phyloP scores from a whole-genome alignment of 1,140 invertebrate genomes.

The Drosophila sp. region DNA sequence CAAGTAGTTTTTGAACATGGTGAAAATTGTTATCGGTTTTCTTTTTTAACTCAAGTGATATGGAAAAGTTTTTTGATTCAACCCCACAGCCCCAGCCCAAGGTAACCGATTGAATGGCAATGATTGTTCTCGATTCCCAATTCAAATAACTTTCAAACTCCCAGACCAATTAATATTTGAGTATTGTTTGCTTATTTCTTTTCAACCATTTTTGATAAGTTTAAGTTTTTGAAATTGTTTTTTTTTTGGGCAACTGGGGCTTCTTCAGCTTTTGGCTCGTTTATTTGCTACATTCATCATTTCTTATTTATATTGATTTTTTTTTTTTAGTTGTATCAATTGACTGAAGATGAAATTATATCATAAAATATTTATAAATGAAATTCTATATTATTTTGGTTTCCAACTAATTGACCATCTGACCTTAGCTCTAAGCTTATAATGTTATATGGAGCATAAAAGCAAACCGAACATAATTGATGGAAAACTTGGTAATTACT shows the following conservation, averaged over 20 bases:
- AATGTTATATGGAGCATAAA: constrained; percentile 11
- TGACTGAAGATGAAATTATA: not conserved
- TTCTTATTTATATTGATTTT: constrained; percentile 8
- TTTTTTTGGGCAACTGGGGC: not conserved
- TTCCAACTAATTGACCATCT: not conserved
- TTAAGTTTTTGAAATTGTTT: constrained; percentile 3
- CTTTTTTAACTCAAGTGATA: constrained; percentile 55
- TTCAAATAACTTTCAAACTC: constrained; percentile 28
- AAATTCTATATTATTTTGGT: not conserved
- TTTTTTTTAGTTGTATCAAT: not conserved
- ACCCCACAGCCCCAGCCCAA: constrained; percentile 13
- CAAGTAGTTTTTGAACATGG: constrained; percentile 56
- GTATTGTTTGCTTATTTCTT: constrained; percentile 20
- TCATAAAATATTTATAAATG: constrained; percentile 1
- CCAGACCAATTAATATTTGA: constrained; percentile 52
- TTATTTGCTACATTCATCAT: constrained; percentile 2
- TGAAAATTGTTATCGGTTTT: constrained; percentile 59
- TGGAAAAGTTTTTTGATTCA: constrained; percentile 43
- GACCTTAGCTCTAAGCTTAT: not conserved
- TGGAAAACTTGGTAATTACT: constrained; percentile 60
- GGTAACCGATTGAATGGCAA: constrained; percentile 29
- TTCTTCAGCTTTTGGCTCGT: not conserved
- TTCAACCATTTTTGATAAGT: constrained; percentile 7
- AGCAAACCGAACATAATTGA: constrained; percentile 58
- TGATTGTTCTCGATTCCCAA: constrained; percentile 4